These are phyloP conservation scores for Allobates femoralis DNA, from an alignment of 2,797 vertebrate genomes.

Conservation along the genomic window DNA sequence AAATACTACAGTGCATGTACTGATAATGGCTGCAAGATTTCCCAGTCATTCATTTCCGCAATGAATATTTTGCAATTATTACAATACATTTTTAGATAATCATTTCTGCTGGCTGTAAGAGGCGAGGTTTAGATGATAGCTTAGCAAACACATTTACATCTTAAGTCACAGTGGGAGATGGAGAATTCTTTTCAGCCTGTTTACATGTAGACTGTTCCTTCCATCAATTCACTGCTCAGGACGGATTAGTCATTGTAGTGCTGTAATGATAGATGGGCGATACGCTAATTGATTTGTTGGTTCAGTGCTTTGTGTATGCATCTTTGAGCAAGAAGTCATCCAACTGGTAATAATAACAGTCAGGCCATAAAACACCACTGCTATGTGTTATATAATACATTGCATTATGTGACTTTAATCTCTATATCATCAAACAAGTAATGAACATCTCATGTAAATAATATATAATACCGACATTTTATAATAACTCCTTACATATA, in stretches of 20 bases:
- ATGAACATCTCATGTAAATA: not conserved
- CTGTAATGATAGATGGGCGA: slow-evolving; percentile 29
- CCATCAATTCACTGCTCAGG: slow-evolving; percentile 8
- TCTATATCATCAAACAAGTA: not conserved
- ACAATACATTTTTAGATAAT: not conserved
- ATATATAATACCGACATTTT: not conserved
- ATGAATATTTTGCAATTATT: not conserved
- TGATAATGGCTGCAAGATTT: not conserved
- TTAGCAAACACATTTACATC: slow-evolving; percentile 17
- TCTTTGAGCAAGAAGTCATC: slow-evolving; percentile 32
- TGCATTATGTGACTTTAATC: not conserved
- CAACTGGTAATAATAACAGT: slow-evolving; percentile 31
- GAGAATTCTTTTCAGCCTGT: not conserved
- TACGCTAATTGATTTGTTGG: slow-evolving; percentile 53
- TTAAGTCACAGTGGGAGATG: slow-evolving; percentile 20
- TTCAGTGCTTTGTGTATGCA: slow-evolving; percentile 55
- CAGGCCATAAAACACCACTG: slow-evolving; percentile 30
- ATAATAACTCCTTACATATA: not conserved
- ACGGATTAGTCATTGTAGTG: slow-evolving; percentile 42
- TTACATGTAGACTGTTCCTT: slow-evolving; percentile 3
- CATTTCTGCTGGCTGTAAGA: not conserved
- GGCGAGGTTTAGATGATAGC: not conserved
- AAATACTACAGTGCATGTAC: not conserved
- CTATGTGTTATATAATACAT: not conserved
- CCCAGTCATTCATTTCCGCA: not conserved